These are phyloP conservation scores for Smutsia temminckii DNA, from an alignment of 2,797 vertebrate species.

Conservation along the genomic window DNA sequence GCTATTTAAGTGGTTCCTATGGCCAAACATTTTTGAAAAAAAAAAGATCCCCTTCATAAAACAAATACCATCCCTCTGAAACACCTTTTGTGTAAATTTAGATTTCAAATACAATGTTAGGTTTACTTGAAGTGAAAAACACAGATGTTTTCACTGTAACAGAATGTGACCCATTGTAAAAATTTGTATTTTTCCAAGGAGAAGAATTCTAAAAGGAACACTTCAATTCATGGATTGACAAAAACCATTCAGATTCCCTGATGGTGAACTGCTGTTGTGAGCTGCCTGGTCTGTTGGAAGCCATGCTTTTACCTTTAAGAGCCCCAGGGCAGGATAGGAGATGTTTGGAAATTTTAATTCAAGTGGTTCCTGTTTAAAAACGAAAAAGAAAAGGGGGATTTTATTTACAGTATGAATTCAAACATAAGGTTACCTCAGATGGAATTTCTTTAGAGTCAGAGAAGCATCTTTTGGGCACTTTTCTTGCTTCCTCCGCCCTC, in stretches of 20 bases:
- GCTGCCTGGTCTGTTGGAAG: not conserved
- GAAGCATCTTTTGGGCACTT: not conserved
- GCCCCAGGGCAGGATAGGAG: slow-evolving; percentile 89
- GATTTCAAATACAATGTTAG: slow-evolving; percentile 27
- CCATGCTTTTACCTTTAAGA: slow-evolving; percentile 92
- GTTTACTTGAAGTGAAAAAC: slow-evolving; percentile 46
- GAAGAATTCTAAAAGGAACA: slow-evolving; percentile 29
- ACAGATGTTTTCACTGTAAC: slow-evolving; percentile 35
- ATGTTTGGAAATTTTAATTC: slow-evolving; percentile 93
- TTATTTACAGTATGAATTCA: not conserved
- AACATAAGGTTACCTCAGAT: not conserved
- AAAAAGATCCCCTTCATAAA: slow-evolving; percentile 24
- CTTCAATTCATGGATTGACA: not conserved
- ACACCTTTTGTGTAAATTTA: slow-evolving; percentile 56
- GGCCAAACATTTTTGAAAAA: slow-evolving; percentile 37
- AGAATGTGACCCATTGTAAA: slow-evolving; percentile 22
- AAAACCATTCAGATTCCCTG: not conserved
- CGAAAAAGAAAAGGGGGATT: not conserved
- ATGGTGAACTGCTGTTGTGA: not conserved
- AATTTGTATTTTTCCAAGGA: slow-evolving; percentile 29
- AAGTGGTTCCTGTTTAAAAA: slow-evolving; percentile 89
- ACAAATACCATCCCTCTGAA: not conserved
- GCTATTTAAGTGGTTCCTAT: slow-evolving; percentile 37
- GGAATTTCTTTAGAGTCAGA: not conserved
- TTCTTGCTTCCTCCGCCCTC: not conserved